Evolutionary conservation across 2,888 invertebrate species (phyloP).

Genomic region (Lymantria monacha): DNA sequence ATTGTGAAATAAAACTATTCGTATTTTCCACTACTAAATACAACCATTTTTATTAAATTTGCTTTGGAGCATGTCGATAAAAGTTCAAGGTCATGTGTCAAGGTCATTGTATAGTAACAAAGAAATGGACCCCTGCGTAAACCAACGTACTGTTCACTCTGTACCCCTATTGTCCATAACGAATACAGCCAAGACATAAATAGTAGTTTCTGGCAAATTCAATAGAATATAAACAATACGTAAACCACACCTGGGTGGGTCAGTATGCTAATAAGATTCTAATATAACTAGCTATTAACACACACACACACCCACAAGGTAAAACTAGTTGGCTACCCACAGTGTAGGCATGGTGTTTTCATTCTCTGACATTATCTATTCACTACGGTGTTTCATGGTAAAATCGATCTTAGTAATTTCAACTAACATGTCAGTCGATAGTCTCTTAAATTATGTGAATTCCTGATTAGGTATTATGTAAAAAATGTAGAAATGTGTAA

Average conservation of each 20-base stretch:
- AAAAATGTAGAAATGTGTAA: slow-evolving; percentile 10
- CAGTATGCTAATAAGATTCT: slow-evolving; percentile 63
- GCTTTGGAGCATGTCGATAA: slow-evolving; percentile 32
- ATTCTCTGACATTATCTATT: slow-evolving; percentile 26
- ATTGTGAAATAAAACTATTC: too few relatives aligned
- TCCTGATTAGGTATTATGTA: slow-evolving; percentile 8
- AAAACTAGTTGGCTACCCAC: slow-evolving; percentile 17
- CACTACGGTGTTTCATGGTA: slow-evolving; percentile 14
- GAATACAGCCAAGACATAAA: not conserved
- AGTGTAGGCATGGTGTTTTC: slow-evolving; percentile 27
- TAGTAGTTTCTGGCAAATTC: slow-evolving; percentile 24
- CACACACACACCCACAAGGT: slow-evolving; percentile 37
- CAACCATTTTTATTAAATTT: slow-evolving; percentile 15
- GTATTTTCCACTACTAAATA: too few relatives aligned
- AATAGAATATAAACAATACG: slow-evolving; percentile 34
- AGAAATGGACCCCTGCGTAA: slow-evolving; percentile 15
- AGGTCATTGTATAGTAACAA: slow-evolving; percentile 50
- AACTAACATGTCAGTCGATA: slow-evolving; percentile 8
- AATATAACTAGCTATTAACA: slow-evolving; percentile 43
- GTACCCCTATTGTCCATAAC: not conserved
- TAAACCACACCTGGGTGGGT: slow-evolving; percentile 32
- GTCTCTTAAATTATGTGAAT: too few relatives aligned
- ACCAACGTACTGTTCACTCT: not conserved
- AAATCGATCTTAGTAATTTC: slow-evolving; percentile 32
- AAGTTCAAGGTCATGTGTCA: slow-evolving; percentile 63